A percentile compares a stretch with the other conserved stretches of the same genome.
phyloP scores from a whole-genome alignment of 2,888 invertebrate genomes.

The Stenotaenia linearis region DNA sequence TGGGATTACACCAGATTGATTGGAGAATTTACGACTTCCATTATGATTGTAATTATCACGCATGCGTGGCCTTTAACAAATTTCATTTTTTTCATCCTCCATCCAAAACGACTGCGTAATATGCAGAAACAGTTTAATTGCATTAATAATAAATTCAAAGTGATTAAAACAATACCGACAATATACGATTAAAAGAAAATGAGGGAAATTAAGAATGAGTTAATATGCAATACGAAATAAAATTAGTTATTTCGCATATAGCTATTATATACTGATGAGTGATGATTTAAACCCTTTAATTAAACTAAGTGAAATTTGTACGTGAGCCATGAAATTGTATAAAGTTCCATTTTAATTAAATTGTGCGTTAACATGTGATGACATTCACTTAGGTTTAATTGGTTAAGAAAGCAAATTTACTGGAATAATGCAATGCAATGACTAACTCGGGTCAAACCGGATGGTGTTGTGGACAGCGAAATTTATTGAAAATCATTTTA shows the following conservation, averaged over 20 bases:
- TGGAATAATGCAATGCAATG: constrained; percentile 10
- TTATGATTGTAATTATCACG: no score
- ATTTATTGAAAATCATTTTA: neutral
- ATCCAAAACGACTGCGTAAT: no score
- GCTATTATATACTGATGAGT: neutral
- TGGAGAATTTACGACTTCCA: no score
- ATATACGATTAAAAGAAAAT: neutral
- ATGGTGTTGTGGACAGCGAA: neutral
- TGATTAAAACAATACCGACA: neutral
- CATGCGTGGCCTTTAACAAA: no score
- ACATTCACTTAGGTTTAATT: constrained; percentile 19
- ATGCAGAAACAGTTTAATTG: no score
- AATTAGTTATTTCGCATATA: neutral
- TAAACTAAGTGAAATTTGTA: constrained; percentile 9
- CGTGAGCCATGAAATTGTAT: constrained; percentile 7
- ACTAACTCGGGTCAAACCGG: neutral
- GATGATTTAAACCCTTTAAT: constrained; percentile 8
- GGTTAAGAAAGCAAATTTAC: constrained; percentile 3
- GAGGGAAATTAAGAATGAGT: neutral
- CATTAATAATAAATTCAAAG: no score
- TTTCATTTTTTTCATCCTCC: no score
- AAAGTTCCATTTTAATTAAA: constrained; percentile 19
- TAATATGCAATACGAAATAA: neutral
- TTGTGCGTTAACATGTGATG: constrained; percentile 15
- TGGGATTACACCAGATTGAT: no score